phyloP scores from a whole-genome alignment of 2,888 invertebrate genomes.

The Cantharis lateralis region DNA sequence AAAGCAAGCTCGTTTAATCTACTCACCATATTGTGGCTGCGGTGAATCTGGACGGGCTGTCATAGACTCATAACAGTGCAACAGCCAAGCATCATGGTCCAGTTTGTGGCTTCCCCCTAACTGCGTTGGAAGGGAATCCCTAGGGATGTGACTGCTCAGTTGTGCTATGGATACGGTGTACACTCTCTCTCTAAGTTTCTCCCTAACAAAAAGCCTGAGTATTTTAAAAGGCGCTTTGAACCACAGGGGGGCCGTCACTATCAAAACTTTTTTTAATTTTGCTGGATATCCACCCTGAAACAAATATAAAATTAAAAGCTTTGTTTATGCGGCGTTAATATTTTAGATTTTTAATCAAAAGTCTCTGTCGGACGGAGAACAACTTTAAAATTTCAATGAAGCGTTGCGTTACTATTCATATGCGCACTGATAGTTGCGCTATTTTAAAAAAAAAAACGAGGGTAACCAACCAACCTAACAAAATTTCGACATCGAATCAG shows the following conservation, averaged over 20 bases:
- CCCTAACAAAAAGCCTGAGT: constrained; percentile 90
- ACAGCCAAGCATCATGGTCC: constrained; percentile 90
- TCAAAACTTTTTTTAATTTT: constrained; percentile 93
- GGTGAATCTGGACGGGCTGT: constrained; percentile 64
- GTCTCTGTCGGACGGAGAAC: not conserved
- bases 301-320: constrained; percentile 27
- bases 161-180: constrained; percentile 93
- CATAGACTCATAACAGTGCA: constrained; percentile 68
- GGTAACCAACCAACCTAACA: not conserved
- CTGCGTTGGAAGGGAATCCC: constrained; percentile 83
- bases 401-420: not conserved
- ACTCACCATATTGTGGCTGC: constrained; percentile 49
- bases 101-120: constrained; percentile 86
- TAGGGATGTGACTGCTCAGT: constrained; percentile 86
- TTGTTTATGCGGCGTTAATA: not conserved
- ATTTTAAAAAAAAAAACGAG: too few species aligned
- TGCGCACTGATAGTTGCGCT: not conserved
- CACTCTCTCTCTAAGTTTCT: constrained; percentile 93
- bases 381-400: not conserved
- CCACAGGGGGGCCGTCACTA: constrained; percentile 97
- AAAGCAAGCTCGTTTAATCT: not conserved
- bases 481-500: not conserved
- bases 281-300: constrained; percentile 96
- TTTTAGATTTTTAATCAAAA: not conserved
- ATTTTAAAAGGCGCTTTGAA: constrained; percentile 98